Evolutionary conservation across 2,888 invertebrate genomes (phyloP).

Genomic region (Euzophera pinguis): DNA sequence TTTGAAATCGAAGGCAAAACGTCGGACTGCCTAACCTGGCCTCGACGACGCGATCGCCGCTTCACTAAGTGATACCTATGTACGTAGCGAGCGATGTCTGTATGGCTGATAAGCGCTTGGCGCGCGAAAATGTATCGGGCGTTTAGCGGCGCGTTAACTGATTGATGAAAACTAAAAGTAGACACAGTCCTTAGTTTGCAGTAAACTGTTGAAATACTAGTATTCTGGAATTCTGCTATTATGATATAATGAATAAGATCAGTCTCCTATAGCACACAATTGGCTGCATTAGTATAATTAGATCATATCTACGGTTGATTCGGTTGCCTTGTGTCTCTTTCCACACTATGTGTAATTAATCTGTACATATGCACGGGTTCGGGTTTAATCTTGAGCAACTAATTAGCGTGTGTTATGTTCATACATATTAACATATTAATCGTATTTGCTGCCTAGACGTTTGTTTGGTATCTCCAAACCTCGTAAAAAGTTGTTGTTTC

Average conservation of each 20-base stretch:
- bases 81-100: too few relatives aligned
- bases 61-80: too few relatives aligned
- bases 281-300: slow-evolving; percentile 4
- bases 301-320: slow-evolving; percentile 2
- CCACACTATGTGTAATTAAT: slow-evolving; percentile 23
- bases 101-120: too few relatives aligned
- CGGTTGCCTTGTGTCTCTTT: slow-evolving; percentile 11
- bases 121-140: too few relatives aligned
- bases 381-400: slow-evolving; percentile 45
- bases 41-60: too few relatives aligned
- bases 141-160: too few relatives aligned
- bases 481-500: slow-evolving; percentile 22
- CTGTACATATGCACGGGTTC: slow-evolving; percentile 17
- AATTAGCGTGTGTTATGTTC: slow-evolving; percentile 56
- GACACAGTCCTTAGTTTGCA: too few relatives aligned
- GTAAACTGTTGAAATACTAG: too few relatives aligned
- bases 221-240: too few relatives aligned
- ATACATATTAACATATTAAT: slow-evolving; percentile 49
- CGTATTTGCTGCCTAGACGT: slow-evolving; percentile 37
- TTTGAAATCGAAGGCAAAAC: too few relatives aligned
- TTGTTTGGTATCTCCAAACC: slow-evolving; percentile 25
- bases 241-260: not conserved
- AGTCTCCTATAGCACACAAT: not conserved
- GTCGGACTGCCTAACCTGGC: too few relatives aligned
- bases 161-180: too few relatives aligned